Base-by-base conservation (phyloP, 2,888 invertebrate species). In the Trachelus troglodyta region DNA sequence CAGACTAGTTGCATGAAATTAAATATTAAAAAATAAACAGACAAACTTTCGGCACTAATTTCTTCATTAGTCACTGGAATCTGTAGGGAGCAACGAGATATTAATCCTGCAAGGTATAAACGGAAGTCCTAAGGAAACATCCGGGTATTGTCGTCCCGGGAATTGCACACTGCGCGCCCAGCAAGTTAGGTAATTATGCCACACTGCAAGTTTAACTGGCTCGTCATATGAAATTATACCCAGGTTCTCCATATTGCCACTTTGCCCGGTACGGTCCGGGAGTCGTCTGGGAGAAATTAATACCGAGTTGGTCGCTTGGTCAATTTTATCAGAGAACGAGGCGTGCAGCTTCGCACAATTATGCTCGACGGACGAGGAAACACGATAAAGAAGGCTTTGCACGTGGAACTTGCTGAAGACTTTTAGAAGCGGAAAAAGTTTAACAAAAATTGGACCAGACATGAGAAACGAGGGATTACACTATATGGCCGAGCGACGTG, bases 111-210 rank as follows among this genome's bases (percentile, higher is more conserved):
- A 56, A 9, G 56, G 23, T 56, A 56, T 56, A 56, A 56, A 9
- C 56, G 56, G 56, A 56, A 56, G 56, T 56, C 56, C 56, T 56
- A 56, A 56, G 56, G 23, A 56, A 56, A 56, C 56, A 56, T 56
- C 56, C 56, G 56, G 56, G 23, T 23, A 56, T 56, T 56, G 56
- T 56, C 56, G 56, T 23, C 56, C 23, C 9, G 56, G 23, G 56
- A 56, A 56, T 56, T 56, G 56, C 56, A 56, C 23, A 56, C 56
- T 56, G 56, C 23, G 81, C 80, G 82, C 81, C 81, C 84, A 80
- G 79, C 76, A 80, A 81, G 81, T 87, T 85, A 80, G 82, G 83
- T 85, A 87, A 87, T 87, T 87, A 87, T 84, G 85, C 82, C 81
- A 81, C 80, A 79, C 80, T 84, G 77, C 77, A 81, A 83, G 83